Evolutionary conservation across 2,797 vertebrate genomes (phyloP).

Genomic region (Tapirus indicus): DNA sequence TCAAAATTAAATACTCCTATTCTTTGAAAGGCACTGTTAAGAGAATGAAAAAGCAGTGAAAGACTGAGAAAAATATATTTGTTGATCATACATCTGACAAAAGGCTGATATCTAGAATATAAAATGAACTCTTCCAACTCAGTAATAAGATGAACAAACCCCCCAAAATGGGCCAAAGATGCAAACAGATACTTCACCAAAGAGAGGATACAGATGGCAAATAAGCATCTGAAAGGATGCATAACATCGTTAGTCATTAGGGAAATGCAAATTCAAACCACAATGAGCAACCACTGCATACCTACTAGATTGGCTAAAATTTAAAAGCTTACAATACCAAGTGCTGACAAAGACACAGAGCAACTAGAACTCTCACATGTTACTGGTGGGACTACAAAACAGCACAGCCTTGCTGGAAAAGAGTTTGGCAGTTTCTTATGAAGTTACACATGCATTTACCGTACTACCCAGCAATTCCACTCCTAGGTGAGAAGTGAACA

Average conservation of each 20-base stretch:
- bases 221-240: too few species aligned
- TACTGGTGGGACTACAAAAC: neutral
- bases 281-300: neutral
- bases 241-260: neutral
- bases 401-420: too few species aligned
- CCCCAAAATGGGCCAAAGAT: neutral
- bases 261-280: neutral
- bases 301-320: neutral
- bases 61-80: neutral
- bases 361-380: accelerated
- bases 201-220: neutral
- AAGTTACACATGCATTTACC: neutral
- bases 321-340: neutral
- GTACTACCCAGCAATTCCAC: too few species aligned
- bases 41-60: neutral
- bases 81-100: neutral
- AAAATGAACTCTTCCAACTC: neutral
- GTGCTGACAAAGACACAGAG: neutral
- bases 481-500: too few species aligned
- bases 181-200: neutral
- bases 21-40: neutral
- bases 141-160: neutral
- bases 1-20: neutral
- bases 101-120: neutral
- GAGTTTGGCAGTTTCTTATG: neutral